Evolutionary conservation across 2,113 vertebrate species (phyloP).

Genomic region (Pelobates fuscus): DNA sequence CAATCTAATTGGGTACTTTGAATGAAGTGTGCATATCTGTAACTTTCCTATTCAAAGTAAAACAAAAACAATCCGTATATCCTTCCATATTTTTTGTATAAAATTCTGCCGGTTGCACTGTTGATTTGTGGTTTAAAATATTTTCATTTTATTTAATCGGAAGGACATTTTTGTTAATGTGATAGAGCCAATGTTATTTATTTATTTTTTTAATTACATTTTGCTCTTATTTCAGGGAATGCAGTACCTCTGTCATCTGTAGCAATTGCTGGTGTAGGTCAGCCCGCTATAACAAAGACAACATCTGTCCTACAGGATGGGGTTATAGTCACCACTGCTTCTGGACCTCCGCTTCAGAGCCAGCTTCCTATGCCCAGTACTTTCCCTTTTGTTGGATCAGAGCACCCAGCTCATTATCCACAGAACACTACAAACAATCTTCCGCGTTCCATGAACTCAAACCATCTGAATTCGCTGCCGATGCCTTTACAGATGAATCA

Average conservation of each 20-base stretch:
- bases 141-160: neutral
- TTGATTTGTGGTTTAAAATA: neutral
- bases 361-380: conserved; percentile 73
- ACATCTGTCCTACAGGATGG: conserved; percentile 79
- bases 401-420: conserved; percentile 75
- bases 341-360: conserved; percentile 71
- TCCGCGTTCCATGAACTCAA: conserved; percentile 73
- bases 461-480: conserved; percentile 77
- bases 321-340: conserved; percentile 77
- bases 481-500: conserved; percentile 81
- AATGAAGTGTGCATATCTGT: no score
- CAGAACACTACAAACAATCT: conserved; percentile 74
- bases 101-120: no score
- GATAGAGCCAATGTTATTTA: neutral
- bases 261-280: conserved; percentile 75
- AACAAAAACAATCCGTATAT: no score
- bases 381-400: conserved; percentile 74
- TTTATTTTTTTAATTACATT: neutral
- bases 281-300: conserved; percentile 80
- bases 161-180: neutral
- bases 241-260: conserved; percentile 70
- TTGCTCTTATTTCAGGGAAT: conserved; percentile 57
- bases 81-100: no score
- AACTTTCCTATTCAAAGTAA: no score
- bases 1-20: no score